phyloP scores from a whole-genome alignment of 2,113 vertebrate genomes.

The Pimephales promelas region DNA sequence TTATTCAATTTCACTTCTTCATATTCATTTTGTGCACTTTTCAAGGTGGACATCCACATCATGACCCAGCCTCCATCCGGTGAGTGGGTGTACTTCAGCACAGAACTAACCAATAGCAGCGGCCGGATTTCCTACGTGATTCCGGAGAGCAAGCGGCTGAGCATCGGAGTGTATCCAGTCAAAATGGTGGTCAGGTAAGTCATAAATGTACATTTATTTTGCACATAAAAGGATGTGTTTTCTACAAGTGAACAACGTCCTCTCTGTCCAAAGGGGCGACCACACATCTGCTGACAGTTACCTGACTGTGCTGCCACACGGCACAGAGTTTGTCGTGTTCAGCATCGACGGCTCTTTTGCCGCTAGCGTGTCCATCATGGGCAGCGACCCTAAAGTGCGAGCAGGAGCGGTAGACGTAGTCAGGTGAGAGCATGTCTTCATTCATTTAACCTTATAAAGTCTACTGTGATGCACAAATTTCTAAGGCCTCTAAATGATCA shows the following conservation, averaged over 20 bases:
- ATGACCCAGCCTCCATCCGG: slow-evolving; percentile 95
- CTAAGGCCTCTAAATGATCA: neutral
- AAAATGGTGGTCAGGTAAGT: slow-evolving; percentile 97
- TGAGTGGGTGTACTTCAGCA: slow-evolving; percentile 94
- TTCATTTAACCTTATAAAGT: neutral
- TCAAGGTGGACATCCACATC: slow-evolving; percentile 95
- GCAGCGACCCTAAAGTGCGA: slow-evolving; percentile 96
- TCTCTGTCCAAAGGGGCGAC: slow-evolving; percentile 81
- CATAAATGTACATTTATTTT: neutral
- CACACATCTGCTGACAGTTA: slow-evolving; percentile 96
- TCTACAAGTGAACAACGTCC: neutral
- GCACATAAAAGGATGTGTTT: neutral
- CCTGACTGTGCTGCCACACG: slow-evolving; percentile 86
- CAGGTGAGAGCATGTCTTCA: slow-evolving; percentile 75
- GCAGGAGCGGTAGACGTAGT: slow-evolving; percentile 97
- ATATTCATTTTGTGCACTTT: neutral
- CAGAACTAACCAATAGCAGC: slow-evolving; percentile 93
- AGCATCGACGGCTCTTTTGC: slow-evolving; percentile 98
- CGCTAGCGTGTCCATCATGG: slow-evolving; percentile 99
- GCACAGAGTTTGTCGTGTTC: slow-evolving; percentile 96
- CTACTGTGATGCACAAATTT: neutral
- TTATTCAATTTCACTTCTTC: neutral
- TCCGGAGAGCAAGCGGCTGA: slow-evolving; percentile 83
- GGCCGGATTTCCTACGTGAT: slow-evolving; percentile 89
- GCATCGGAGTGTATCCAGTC: slow-evolving; percentile 92